Conservation (phyloP, 2,888 invertebrate genomes). For the Mythimna pallens region DNA sequence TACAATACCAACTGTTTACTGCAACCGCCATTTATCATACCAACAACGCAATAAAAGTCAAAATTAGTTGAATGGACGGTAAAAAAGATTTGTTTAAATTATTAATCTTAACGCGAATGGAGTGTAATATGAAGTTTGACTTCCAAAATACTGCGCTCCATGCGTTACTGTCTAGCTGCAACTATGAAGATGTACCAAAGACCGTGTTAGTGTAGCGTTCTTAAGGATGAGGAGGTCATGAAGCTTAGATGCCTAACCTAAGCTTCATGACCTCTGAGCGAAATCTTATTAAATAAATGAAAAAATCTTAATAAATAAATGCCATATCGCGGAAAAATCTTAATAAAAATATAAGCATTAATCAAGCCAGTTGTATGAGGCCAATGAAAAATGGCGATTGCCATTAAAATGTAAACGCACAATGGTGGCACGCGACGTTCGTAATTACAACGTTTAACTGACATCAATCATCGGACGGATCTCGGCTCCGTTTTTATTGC, state of each 20-base stretch:
- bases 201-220: too few species aligned
- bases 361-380: slow-evolving; percentile 76
- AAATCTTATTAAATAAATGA: slow-evolving; percentile 24
- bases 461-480: slow-evolving; percentile 80
- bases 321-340: slow-evolving; percentile 68
- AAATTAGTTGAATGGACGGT: too few species aligned
- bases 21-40: too few species aligned
- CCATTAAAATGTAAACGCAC: slow-evolving; percentile 79
- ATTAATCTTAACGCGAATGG: too few species aligned
- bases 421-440: slow-evolving; percentile 76
- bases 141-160: not conserved
- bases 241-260: not conserved
- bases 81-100: too few species aligned
- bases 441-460: slow-evolving; percentile 82
- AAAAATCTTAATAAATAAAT: slow-evolving; percentile 24
- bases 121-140: not conserved
- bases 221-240: not conserved
- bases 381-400: slow-evolving; percentile 82
- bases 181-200: too few species aligned
- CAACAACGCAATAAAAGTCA: too few species aligned
- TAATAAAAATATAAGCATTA: slow-evolving; percentile 85
- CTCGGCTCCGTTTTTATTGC: slow-evolving; percentile 61
- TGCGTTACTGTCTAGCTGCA: not conserved
- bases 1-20: too few species aligned
- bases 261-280: not conserved